phyloP scores from a whole-genome alignment of 92 coral and sea anemone genomes.

The Parazoanthus atlanticus region DNA sequence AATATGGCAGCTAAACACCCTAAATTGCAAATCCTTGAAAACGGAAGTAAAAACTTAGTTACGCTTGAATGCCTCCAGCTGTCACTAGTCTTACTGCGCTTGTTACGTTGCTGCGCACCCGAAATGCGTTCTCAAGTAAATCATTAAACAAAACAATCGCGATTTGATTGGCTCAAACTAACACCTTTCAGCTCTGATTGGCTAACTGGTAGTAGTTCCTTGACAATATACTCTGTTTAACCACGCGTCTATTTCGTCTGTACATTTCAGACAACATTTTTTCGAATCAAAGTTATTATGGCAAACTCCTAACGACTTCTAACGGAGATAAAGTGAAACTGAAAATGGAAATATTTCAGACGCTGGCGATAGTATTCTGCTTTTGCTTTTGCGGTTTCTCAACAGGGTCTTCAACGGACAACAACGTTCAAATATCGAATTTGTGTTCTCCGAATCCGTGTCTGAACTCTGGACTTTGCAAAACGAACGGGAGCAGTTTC shows the following conservation, averaged over 20 bases:
- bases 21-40: too few species aligned
- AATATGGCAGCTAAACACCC: too few species aligned
- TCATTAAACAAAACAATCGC: conserved; percentile 33
- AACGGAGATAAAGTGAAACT: neutral
- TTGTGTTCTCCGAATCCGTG: conserved; percentile 94
- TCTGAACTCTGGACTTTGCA: conserved; percentile 81
- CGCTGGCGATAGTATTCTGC: conserved; percentile 12
- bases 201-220: conserved; percentile 50
- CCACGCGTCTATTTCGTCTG: conserved; percentile 55
- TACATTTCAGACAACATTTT: conserved; percentile 20
- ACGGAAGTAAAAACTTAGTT: neutral
- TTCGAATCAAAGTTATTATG: conserved; percentile 9
- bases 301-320: neutral
- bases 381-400: conserved; percentile 38
- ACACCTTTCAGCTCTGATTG: conserved; percentile 43
- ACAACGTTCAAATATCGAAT: conserved; percentile 36
- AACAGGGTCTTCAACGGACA: conserved; percentile 6
- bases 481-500: conserved; percentile 64
- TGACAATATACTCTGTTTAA: conserved; percentile 69
- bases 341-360: conserved; percentile 32
- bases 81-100: neutral
- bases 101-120: conserved; percentile 37
- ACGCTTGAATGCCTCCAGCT: conserved; percentile 42
- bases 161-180: conserved; percentile 51
- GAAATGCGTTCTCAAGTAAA: conserved; percentile 9